Evolutionary conservation across 2,113 vertebrate species (phyloP), one percentile per base, ranked within the genome.

Genomic region (Haemorhous mexicanus): DNA sequence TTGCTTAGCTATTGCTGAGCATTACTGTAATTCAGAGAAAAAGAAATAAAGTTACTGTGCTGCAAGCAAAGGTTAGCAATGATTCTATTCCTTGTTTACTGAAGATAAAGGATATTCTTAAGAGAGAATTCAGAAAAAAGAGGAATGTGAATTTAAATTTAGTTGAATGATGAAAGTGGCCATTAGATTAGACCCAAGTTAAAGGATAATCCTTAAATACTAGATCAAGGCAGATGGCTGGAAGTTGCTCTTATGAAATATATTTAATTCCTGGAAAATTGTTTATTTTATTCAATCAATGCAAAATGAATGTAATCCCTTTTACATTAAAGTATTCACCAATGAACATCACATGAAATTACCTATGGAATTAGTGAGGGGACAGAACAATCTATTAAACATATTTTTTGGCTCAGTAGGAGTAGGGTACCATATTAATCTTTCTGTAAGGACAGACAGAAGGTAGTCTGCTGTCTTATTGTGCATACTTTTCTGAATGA

Each of bases 1-100:
- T 89, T 91, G 22, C 39, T 77, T 93, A 75, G 81, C 19, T 95
- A 91, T 94, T 89, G 37, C 75, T 87, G 46, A 90, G 19, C 15
- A 28, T 78, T 75, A 46, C 18, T 41, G 47, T 85, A 93, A 94
- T 55, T 33, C 75, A 83, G 56, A 41, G 55, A 55, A 67, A 94
- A 94, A 80, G 5, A 91, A 93, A 89, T 28, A 86, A 90, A 84
- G 9, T 63, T 79, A 44, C 50, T 83, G 21, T 30, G 16, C 28
- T 91, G 72, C 20, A 43, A 87, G 27, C 28, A 76, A 84, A 83
- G 35, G 47, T 74, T 92, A 78, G 39, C 15, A 78, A 49, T 66
- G 76, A 75, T 55, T 91, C 61, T 88, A 39, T 50, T 75, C 26
- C 66, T 43, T 69, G 39, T 63, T 88, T 94, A 35, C 35, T 50